These are phyloP conservation scores for Crepidodera aurea DNA, from an alignment of 2,888 invertebrate species.

Conservation along the genomic window DNA sequence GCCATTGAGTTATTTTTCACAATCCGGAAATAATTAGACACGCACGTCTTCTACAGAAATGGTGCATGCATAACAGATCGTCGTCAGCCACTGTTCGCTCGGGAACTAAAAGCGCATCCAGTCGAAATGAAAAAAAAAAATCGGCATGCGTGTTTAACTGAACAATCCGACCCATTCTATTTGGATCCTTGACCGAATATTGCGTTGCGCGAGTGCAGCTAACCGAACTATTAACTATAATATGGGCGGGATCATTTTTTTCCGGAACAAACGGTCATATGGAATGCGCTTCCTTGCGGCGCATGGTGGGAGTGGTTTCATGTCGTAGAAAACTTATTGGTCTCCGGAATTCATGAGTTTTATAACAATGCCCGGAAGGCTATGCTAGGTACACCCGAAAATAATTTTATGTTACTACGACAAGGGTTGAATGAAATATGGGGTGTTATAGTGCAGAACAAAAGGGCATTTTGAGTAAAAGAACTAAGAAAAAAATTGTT, in stretches of 20 bases:
- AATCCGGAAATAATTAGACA: too few relatives aligned
- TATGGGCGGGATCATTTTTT: slow-evolving; percentile 28
- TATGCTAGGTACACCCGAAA: not conserved
- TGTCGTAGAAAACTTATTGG: slow-evolving; percentile 21
- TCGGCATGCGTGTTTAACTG: not conserved
- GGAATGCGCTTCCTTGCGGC: slow-evolving; percentile 37
- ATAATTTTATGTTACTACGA: too few relatives aligned
- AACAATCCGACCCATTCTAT: slow-evolving; percentile 4
- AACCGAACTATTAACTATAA: slow-evolving; percentile 20
- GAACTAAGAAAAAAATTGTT: too few relatives aligned
- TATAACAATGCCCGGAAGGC: not conserved
- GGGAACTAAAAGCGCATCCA: slow-evolving; percentile 5
- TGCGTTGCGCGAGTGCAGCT: slow-evolving; percentile 7
- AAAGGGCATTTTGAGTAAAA: too few relatives aligned
- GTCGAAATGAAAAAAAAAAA: slow-evolving; percentile 13
- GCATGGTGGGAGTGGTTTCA: slow-evolving; percentile 25
- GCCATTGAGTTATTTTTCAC: too few relatives aligned
- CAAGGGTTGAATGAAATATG: too few relatives aligned
- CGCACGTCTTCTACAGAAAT: too few relatives aligned
- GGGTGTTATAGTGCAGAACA: too few relatives aligned
- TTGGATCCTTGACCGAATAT: slow-evolving; percentile 17
- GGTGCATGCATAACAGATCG: not conserved
- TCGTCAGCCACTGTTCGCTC: not conserved
- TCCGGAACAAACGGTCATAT: slow-evolving; percentile 32
- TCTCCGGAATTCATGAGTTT: slow-evolving; percentile 11